Base-by-base conservation (phyloP, 1,140 invertebrate species). In the Drosophila sturtevanti region DNA sequence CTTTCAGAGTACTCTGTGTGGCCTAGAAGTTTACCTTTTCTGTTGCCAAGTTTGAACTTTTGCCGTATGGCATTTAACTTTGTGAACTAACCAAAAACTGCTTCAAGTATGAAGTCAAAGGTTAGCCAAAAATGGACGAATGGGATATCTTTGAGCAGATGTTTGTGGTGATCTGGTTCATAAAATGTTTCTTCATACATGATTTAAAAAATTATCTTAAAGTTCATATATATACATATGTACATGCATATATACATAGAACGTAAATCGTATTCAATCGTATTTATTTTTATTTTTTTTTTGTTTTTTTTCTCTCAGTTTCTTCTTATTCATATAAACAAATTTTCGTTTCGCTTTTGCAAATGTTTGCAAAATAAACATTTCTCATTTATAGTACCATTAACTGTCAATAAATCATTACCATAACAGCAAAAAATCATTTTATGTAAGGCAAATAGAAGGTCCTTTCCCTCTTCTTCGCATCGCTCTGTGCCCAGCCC, bases 341-440 rank as follows among this genome's bases (percentile, higher is more conserved):
- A 48, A 48, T 70, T 77, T 77, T 59, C 51, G 55, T 70, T 76
- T 60, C 56, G 54, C 14, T 56, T 24, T 18, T 38, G 64, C 54
- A 58, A 68, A 34, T 76, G 72, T 76, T 76, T 76, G 58, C 72
- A 52, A 68, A 61, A 76, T 52, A 72, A 80, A 79, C 71, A 79
- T 59, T 63, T 62, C 52, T 67, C 68, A 77, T 79, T 77, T 75
- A 67, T 78, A 73, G 74, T 18, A 54, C 72, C 68, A 77, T 66
- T 63, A 62, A 60, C 44, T 64, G 72, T 35, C 61, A 69, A 86
- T 81, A 86, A 86, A 98, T 94, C 95, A 81, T 81, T 78, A 72
- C 27, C 51, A 34, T 16, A 56, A 56, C 31, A 14, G 31, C 31
- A 48, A 69, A 60, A 67, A 80, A 85, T 73, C 68, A 55, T 63